Percentiles rank a stretch among this genome's conserved stretches.
Evolutionary conservation across 1,140 invertebrate genomes (phyloP).

Genomic region (Campoletis sonorensis): DNA sequence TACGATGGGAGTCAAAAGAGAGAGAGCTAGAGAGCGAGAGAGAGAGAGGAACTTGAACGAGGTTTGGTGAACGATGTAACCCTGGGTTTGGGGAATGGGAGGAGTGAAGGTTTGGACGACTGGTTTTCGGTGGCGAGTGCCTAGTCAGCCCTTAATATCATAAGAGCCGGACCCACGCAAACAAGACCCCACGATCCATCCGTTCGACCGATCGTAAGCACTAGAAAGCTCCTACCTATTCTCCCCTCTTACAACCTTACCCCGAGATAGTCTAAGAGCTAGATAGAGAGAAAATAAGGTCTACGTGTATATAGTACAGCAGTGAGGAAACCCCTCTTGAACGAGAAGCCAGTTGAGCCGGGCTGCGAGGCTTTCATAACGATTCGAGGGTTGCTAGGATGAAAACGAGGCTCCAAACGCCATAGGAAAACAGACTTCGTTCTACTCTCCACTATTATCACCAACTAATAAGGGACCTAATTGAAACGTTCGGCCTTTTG

Average conservation of each 20-base stretch:
- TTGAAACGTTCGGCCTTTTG: conserved; percentile 73
- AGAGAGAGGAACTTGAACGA: conserved; percentile 43
- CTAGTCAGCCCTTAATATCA: conserved; percentile 75
- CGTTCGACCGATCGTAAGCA: conserved; percentile 67
- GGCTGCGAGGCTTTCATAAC: not conserved
- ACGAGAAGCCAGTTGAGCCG: conserved; percentile 12
- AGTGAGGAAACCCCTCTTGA: conserved; percentile 37
- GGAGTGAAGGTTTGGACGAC: conserved; percentile 38
- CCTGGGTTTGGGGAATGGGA: conserved; percentile 34
- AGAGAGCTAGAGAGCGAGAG: conserved; percentile 23
- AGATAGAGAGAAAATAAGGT: not conserved
- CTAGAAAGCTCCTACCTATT: conserved; percentile 63
- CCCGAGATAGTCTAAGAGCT: not conserved
- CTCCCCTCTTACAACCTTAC: conserved; percentile 16
- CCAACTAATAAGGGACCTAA: conserved; percentile 75
- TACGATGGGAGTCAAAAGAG: not conserved
- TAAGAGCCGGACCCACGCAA: conserved; percentile 74
- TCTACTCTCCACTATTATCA: conserved; percentile 69
- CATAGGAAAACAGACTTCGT: conserved; percentile 37
- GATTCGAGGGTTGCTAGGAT: not conserved
- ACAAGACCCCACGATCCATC: conserved; percentile 62
- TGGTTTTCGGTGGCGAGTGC: conserved; percentile 62
- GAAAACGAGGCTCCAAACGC: not conserved
- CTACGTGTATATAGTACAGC: conserved; percentile 17
- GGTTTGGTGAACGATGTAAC: conserved; percentile 49